A percentile compares a stretch with the other conserved stretches of the same genome.
These are phyloP conservation scores for Saccopteryx leptura DNA, from an alignment of 2,113 vertebrate genomes.

Conservation along the genomic window DNA sequence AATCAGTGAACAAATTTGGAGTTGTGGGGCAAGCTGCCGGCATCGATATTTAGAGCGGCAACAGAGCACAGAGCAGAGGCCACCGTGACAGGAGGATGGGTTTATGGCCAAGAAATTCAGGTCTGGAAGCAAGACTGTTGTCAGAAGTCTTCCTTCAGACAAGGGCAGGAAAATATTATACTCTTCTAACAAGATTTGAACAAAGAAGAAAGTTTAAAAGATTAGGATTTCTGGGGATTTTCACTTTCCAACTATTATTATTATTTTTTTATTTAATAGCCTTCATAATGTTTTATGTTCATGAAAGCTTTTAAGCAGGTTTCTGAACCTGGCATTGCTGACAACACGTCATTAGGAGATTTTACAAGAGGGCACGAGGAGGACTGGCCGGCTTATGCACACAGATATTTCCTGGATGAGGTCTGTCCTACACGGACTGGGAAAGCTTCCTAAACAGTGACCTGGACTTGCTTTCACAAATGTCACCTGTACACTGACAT, in stretches of 20 bases:
- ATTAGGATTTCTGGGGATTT: slow-evolving; percentile 35
- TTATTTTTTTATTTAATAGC: slow-evolving; percentile 42
- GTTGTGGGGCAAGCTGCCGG: not conserved
- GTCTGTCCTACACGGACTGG: not conserved
- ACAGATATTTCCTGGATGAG: not conserved
- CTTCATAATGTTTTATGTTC: slow-evolving; percentile 63
- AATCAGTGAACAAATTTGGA: not conserved
- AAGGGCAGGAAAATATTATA: not conserved
- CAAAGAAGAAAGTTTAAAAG: slow-evolving; percentile 20
- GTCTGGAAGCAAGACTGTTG: not conserved
- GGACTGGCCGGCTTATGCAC: not conserved
- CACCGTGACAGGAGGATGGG: not conserved
- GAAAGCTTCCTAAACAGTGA: slow-evolving; percentile 10
- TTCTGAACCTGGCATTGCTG: slow-evolving; percentile 52
- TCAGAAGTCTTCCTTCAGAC: not conserved
- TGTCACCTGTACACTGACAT: not conserved
- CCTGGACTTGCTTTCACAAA: not conserved
- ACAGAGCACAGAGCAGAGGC: not conserved
- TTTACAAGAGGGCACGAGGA: slow-evolving; percentile 45
- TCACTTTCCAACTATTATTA: slow-evolving; percentile 47
- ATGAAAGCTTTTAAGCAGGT: slow-evolving; percentile 51
- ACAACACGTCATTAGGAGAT: slow-evolving; percentile 42
- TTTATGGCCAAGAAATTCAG: not conserved
- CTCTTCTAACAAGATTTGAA: slow-evolving; percentile 42
- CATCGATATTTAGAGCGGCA: not conserved